Base-by-base conservation (phyloP, 2,113 vertebrate genomes). In the Suncus etruscus region DNA sequence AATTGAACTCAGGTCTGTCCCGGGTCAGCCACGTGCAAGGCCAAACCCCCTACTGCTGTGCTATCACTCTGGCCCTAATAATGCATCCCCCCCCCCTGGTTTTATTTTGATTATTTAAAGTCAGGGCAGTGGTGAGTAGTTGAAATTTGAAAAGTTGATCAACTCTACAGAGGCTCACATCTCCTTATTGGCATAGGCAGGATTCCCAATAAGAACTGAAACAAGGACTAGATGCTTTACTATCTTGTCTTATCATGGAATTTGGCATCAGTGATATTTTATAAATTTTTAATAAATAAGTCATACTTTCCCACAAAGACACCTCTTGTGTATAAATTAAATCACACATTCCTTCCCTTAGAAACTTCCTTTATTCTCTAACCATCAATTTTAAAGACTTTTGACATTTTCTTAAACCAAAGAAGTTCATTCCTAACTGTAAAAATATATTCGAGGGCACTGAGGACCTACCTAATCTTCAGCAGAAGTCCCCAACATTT, bases 321-420 rank as follows among this genome's bases (percentile, higher is more conserved):
- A 3, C 15, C 6, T 65, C 58, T 11, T 47, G 15, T 25, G 6
- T 31, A 4, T 25, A 15, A 16, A 20, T 8, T 24, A 87, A 47
- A n/a, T 39, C 29, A 63, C 63, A 32, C 66, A 27, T 22, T 54
- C 3, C 29, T 89, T 54, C 6, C 50, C 45, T 31, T 74, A 51
- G 84, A 87, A 85, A 48, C 1, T 51, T 29, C 63, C 9, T 91
- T 72, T 66, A 16, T 84, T 80, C 9, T 54, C 25, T 76, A 12
- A 80, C 48, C 10, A 73, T 72, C 25, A 15, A 4, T 72, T 80
- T 8, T 47, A 39, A 86, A 86, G 47, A 83, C 27, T 32, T 84
- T 61, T 45, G 65, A 24, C 24, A 82, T 51, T 86, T 95, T 75
- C 74, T 92, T 50, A 80, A 92, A 74, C 1, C 78, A 80, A 47